Conservation (phyloP, 2,888 invertebrate species). For the Caenorhabditis imperialis region DNA sequence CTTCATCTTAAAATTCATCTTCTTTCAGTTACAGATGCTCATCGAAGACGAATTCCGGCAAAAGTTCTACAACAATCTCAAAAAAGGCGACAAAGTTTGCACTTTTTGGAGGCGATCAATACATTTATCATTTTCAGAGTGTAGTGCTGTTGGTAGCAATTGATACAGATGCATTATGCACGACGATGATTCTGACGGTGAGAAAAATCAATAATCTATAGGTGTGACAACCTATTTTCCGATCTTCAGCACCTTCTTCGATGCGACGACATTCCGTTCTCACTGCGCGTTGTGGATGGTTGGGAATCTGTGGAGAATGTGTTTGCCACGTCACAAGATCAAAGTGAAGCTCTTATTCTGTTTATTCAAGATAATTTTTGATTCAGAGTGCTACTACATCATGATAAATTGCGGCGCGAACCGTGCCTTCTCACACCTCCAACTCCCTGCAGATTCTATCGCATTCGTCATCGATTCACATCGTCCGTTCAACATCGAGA, state of each 20-base stretch:
- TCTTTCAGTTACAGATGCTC: constrained; percentile 33
- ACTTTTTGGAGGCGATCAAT: neutral
- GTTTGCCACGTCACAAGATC: constrained; percentile 58
- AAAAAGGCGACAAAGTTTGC: constrained; percentile 35
- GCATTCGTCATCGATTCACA: constrained; percentile 72
- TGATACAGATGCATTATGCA: constrained; percentile 75
- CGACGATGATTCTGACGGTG: constrained; percentile 70
- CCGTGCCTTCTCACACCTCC: constrained; percentile 57
- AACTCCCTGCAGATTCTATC: constrained; percentile 52
- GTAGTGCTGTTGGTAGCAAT: constrained; percentile 68
- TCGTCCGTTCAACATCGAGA: constrained; percentile 73
- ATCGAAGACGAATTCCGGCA: constrained; percentile 45
- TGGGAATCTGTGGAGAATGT: constrained; percentile 64
- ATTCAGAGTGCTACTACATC: constrained; percentile 57
- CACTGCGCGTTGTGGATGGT: constrained; percentile 65
- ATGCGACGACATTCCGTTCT: constrained; percentile 71
- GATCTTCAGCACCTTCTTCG: constrained; percentile 69
- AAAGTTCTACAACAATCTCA: constrained; percentile 50
- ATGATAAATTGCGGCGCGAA: constrained; percentile 74
- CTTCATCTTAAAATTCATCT: neutral
- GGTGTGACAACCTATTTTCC: neutral
- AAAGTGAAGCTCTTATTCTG: constrained; percentile 34
- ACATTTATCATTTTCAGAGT: no score
- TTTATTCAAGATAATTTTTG: neutral
- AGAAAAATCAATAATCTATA: constrained; percentile 6